phyloP scores from a whole-genome alignment of 2,113 vertebrate species.

The Microtus oregoni region DNA sequence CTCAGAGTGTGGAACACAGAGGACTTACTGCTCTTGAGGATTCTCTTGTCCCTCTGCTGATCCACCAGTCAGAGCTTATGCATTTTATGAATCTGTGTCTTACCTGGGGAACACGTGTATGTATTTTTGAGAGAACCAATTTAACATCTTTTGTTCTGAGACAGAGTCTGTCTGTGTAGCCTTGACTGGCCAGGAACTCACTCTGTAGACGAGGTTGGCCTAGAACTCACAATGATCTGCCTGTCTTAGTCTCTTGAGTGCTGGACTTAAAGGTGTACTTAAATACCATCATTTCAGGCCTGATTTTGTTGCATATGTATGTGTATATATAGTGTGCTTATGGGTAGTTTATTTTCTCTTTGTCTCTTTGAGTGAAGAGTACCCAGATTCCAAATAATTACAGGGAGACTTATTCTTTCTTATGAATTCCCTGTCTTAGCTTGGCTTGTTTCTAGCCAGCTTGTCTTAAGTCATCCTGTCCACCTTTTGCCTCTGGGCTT shows the following conservation, averaged over 20 bases:
- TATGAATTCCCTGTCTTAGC: no score
- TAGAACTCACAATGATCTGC: background rate
- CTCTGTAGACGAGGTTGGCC: background rate
- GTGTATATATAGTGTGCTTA: background rate
- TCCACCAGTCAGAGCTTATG: background rate
- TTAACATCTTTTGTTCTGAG: background rate
- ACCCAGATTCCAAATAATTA: background rate
- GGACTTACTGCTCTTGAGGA: background rate
- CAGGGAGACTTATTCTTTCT: background rate
- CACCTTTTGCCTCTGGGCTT: no score
- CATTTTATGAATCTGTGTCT: background rate
- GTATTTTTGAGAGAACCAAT: background rate
- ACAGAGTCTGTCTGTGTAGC: background rate
- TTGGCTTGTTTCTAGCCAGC: no score
- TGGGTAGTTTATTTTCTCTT: background rate
- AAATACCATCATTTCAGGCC: background rate
- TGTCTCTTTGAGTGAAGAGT: background rate
- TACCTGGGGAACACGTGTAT: background rate
- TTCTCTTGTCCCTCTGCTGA: accelerated
- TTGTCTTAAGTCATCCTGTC: no score
- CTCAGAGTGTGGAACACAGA: background rate
- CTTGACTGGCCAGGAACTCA: background rate
- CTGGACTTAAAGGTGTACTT: background rate
- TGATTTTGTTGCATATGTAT: background rate
- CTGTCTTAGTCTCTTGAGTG: background rate